Evolutionary conservation across 2,888 invertebrate genomes (phyloP), one percentile per base, ranked within the genome.

Genomic region (Chymomyza fuscimana): DNA sequence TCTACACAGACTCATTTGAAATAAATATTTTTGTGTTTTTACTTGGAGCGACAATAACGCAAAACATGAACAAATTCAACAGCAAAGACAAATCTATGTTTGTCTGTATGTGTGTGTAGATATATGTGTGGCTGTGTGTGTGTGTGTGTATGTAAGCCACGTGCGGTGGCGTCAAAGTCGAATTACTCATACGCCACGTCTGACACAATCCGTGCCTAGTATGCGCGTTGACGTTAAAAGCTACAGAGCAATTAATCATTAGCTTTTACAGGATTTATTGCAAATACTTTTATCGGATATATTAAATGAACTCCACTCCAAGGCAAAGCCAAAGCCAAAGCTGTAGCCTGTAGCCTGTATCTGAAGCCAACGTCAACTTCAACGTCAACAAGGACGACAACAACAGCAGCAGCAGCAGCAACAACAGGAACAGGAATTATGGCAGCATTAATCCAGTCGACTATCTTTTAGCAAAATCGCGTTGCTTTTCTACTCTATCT

Each of bases 191-290:
- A 85, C 87, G 85, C 87, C 81, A 75, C 85, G 79, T 78, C 80
- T 82, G 82, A 84, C 82, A 85, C 80, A 86, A 87, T 85, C 87
- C 85, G 85, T 87, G 85, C 87, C 82, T 82, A 83, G 76, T 76
- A 82, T 77, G 76, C 83, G 83, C 83, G 86, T 84, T 84, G 83
- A 84, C 86, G 83, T 84, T 84, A 84, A 84, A 84, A 84, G 83
- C 83, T 84, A 84, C 81, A 83, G 74, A 80, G 79, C 79, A 89
- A 90, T 89, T 90, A 89, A 89, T 89, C 89, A 90, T 89, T 89
- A 90, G 88, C 86, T 89, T 86, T 90, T 87, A 82, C 85, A 84
- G 87, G 89, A 89, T 90, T 90, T 88, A 90, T 89, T 87, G 83
- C 86, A 89, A 89, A 89, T 89, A 84, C 87, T 89, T 89, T 87